Base-by-base conservation (phyloP, 2,797 vertebrate genomes). In the Danio choprae region DNA sequence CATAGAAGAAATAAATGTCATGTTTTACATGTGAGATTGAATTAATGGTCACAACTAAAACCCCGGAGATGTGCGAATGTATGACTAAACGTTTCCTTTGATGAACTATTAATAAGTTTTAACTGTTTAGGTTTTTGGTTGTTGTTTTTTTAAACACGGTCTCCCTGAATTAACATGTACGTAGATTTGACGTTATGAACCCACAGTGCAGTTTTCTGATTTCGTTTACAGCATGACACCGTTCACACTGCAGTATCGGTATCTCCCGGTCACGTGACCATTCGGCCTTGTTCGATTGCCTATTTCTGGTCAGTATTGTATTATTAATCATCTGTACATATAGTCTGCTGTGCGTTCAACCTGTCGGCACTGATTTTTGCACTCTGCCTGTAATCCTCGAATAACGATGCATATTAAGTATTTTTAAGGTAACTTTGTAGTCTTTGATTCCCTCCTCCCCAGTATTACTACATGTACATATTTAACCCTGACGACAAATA, bases 361-460 rank as follows among this genome's bases (percentile, higher is more conserved):
- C 76, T 79, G 83, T 86, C 86, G 79, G 86, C 90, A 83, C 58
- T 81, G 84, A 87, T 89, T 87, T 92, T 87, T 87, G 89, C 89
- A 86, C 89, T 92, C 91, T 87, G 88, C 89, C 87, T 92, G 88
- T 90, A 89, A 89, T 87, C 60, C 36, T 88, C 85, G 64, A 88
- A 85, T 55, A 87, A 87, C 89, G 77, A 83, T 60, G 67, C 76
- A 74, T 82, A 81, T 84, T 84, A 84, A 74, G 75, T 89, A 69
- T 90, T 92, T 90, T 84, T 81, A 88, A 89, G 88, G 82, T 90
- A 90, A 82, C 87, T 92, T 92, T 91, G 83, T 90, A 92, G 76
- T 87, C 43, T 71, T 67, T 58, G 29, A 29, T 29, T 29, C 18
- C 83, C 77, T 83, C 87, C 36, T 83, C 87, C 85, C 91, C 87